These are phyloP conservation scores for Thrips palmi DNA, from an alignment of 1,140 invertebrate genomes.

Conservation along the genomic window DNA sequence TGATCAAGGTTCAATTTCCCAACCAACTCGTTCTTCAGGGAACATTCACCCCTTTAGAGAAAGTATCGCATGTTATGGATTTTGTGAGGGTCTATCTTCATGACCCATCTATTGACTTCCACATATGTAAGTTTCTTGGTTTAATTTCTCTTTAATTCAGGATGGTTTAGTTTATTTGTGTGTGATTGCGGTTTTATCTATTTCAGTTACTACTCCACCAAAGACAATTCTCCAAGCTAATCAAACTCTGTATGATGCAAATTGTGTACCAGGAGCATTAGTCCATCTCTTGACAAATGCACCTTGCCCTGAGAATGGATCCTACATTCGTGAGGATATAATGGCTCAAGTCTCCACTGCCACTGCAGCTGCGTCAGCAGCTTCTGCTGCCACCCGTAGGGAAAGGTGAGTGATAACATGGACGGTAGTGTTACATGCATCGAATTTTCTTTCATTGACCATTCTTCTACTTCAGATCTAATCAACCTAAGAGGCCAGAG, in stretches of 20 bases:
- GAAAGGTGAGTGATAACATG: background rate
- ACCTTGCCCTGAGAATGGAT: background rate
- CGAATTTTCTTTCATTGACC: too few relatives aligned
- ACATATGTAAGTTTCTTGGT: constrained; percentile 43
- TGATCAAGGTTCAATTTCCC: constrained; percentile 65
- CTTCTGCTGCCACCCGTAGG: background rate
- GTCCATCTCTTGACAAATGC: constrained; percentile 39
- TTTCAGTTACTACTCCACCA: constrained; percentile 52
- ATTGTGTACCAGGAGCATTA: constrained; percentile 56
- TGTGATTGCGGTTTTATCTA: background rate
- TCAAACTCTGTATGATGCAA: constrained; percentile 37
- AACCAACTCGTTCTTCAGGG: constrained; percentile 61
- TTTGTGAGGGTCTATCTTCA: constrained; percentile 49
- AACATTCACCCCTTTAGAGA: constrained; percentile 49
- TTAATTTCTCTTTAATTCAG: background rate
- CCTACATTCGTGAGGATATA: background rate
- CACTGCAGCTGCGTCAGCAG: background rate
- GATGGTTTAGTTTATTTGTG: constrained; percentile 11
- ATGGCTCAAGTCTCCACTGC: background rate
- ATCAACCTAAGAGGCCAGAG: too few relatives aligned
- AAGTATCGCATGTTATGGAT: constrained; percentile 37
- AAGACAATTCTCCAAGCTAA: constrained; percentile 37
- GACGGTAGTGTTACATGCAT: background rate
- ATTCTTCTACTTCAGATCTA: too few relatives aligned
- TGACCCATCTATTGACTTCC: constrained; percentile 37